phyloP scores from a whole-genome alignment of 2,113 vertebrate genomes.

The Brienomyrus longianalis region DNA sequence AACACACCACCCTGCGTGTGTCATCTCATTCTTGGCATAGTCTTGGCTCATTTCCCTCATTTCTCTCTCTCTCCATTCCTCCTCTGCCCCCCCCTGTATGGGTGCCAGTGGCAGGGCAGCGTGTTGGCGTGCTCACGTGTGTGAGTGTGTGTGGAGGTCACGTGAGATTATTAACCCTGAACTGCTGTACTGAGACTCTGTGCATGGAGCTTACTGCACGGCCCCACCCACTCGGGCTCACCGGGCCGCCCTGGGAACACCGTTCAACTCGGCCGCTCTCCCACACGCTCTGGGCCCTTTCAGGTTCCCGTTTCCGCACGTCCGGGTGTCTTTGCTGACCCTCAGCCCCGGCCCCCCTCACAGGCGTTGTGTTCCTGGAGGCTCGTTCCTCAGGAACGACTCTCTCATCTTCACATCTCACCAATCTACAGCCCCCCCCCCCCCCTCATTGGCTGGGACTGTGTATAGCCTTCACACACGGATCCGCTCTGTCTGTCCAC shows the following conservation, averaged over 20 bases:
- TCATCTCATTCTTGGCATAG: not conserved
- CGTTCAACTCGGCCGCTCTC: not conserved
- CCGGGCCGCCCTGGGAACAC: not conserved
- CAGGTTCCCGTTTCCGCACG: not conserved
- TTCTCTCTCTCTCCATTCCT: not conserved
- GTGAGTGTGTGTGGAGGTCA: conserved; percentile 16
- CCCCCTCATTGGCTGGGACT: not conserved
- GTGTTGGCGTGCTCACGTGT: conserved; percentile 46
- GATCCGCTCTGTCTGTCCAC: not conserved
- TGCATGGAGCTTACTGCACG: conserved; percentile 42
- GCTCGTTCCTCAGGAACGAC: not conserved
- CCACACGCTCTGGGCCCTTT: not conserved
- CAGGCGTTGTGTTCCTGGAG: not conserved
- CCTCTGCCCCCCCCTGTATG: conserved; percentile 15
- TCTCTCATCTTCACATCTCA: not conserved
- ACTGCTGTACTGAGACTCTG: conserved; percentile 27
- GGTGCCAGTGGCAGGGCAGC: conserved; percentile 34
- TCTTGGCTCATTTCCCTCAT: not conserved
- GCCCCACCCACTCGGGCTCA: conserved; percentile 3
- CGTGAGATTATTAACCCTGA: conserved; percentile 50
- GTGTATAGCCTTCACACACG: not conserved
- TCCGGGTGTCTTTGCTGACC: not conserved
- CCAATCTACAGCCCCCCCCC: not conserved
- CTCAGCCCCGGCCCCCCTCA: not conserved
- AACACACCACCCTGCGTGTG: not conserved